Percentiles rank a stretch among this genome's conserved stretches.
These are phyloP conservation scores for Corydoras maculifer DNA, from an alignment of 2,113 vertebrate species.

Conservation along the genomic window DNA sequence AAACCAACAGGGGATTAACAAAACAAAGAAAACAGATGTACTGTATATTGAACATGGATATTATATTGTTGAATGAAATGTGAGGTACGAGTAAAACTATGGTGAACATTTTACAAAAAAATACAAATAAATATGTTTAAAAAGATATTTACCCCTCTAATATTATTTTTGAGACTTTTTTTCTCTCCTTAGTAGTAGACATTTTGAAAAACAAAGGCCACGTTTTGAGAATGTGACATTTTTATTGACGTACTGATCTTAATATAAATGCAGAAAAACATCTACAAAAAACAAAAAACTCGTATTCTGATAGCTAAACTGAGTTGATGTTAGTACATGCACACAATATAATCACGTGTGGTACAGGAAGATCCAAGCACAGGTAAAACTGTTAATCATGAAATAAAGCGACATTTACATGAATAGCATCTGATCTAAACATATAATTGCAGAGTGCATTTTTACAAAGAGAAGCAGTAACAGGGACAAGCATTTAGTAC, in stretches of 20 bases:
- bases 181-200: too few relatives aligned
- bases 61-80: too few relatives aligned
- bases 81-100: too few relatives aligned
- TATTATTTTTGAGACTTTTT: too few relatives aligned
- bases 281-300: background rate
- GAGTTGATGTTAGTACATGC: conserved; percentile 13
- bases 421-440: conserved; percentile 16
- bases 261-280: background rate
- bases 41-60: too few relatives aligned
- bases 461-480: conserved; percentile 1
- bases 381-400: background rate
- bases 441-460: conserved; percentile 20
- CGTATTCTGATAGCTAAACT: background rate
- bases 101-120: too few relatives aligned
- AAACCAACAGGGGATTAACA: too few relatives aligned
- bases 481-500: conserved; percentile 5
- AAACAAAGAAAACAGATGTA: too few relatives aligned
- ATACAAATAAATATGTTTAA: too few relatives aligned
- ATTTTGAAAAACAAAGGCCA: background rate
- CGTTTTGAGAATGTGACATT: background rate
- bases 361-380: conserved; percentile 5
- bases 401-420: conserved; percentile 23
- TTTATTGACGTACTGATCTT: background rate
- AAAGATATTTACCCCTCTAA: too few relatives aligned
- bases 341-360: conserved; percentile 12